Evolutionary conservation across 1,140 invertebrate genomes (phyloP), one percentile per base, ranked within the genome.

Genomic region (Habropoda laboriosa): DNA sequence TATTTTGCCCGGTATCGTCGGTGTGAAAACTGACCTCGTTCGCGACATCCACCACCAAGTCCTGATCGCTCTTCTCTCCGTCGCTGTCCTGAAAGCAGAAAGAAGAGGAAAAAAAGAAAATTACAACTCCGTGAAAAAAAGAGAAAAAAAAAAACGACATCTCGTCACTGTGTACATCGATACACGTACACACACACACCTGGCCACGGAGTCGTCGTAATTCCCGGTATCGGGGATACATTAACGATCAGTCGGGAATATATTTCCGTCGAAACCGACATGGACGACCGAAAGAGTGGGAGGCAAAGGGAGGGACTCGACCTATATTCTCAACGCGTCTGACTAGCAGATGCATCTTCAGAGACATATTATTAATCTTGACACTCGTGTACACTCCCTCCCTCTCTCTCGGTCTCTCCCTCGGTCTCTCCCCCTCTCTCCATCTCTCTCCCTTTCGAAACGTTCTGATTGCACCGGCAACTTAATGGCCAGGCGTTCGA

Each of bases 31-130:
- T 91, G 90, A 96, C 97, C 94, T 97, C 97, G 90, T 97, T 97
- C 51, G 97, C 97, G 61, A 98, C 97, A 92, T 98, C 97, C 35
- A 98, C 97, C 63, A 98, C 97, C 72, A 98, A 93, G 89, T 98
- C 97, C 93, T 98, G 96, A 89, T 97, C 96, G 92, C 96, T 97
- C 89, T 96, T 96, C 89, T 97, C 96, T 4, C 95, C 96, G 90
- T 97, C 96, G 91, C 96, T 96, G 70, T 96, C 96, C 95, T 96
- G 92, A 76, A 94, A 94, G 67, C 76, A 68, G 45, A 68, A 70
- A n/a, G n/a, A n/a, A n/a, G n/a, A n/a, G n/a, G n/a, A n/a, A n/a
- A n/a, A n/a, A n/a, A n/a, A n/a, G n/a, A n/a, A 87, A 57, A 72
- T 58, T 40, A 64, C 35, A 21, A 1, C 0, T 10, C 40, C 1